Evolutionary conservation across 1,140 invertebrate genomes (phyloP), one percentile per base, ranked within the genome.

Genomic region (Zaprionus inermis): DNA sequence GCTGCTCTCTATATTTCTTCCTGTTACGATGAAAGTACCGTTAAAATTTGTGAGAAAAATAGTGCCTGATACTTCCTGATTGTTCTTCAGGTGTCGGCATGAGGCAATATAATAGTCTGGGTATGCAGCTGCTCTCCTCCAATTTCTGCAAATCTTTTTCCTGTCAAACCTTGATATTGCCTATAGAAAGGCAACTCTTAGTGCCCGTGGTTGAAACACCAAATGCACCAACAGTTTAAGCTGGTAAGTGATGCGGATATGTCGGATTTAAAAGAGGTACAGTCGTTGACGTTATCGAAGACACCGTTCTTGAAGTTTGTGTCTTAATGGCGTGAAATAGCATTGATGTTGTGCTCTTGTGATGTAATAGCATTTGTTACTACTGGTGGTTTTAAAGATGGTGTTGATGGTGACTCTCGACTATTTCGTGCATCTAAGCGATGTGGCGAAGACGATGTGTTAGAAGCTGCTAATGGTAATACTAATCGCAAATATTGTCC

Each of bases 401-500:
- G 11, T 34, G 93, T 91, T 70, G 93, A 76, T 12, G 93, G 93
- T 28, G 93, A 93, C 11, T 94, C 93, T 22, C 94, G 88, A 79
- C 91, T 93, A 51, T 92, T 93, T 49, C 94, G 91, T 90, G 94
- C 93, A 61, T 95, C 95, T 54, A 93, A 93, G 73, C 94, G 95
- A 22, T 95, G 94, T 14, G 76, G 61, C 10, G 68, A 86, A 22
- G 77, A 94, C 22, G 95, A 94, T 22, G 95, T 94, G 38, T 94
- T 95, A 14, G 95, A 94, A 16, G 95, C 94, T 20, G 94, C 93
- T 78, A 94, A 93, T 30, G 94, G 67, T 59, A 85, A 58, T 51
- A 76, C 92, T 57, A 94, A 93, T 18, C 95, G 94, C 73, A 96
- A 90, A 80, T 94, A 94, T 46, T 94, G 94, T 72, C 94, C 95